Evolutionary conservation across 2,888 invertebrate genomes (phyloP).

Genomic region (Mythimna lalbum): DNA sequence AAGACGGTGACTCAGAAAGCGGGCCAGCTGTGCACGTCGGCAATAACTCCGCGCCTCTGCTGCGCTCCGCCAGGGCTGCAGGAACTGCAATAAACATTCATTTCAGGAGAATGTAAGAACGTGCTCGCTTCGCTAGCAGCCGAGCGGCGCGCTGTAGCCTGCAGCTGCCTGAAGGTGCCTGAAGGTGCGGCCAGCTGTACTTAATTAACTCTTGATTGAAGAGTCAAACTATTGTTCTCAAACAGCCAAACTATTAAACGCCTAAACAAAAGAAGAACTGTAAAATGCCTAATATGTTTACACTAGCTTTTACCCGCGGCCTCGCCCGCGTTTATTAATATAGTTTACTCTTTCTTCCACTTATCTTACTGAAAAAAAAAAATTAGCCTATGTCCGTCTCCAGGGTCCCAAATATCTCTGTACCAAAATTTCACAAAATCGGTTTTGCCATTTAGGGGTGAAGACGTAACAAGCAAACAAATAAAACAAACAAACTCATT

Average conservation of each 20-base stretch:
- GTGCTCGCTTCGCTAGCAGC: background rate
- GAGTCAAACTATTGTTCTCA: conserved; percentile 15
- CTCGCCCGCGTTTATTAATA: no score
- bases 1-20: conserved; percentile 4
- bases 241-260: background rate
- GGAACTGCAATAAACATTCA: conserved; percentile 30
- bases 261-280: background rate
- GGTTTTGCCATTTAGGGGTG: no score
- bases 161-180: background rate
- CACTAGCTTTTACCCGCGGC: no score
- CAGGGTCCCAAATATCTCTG: no score
- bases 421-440: no score
- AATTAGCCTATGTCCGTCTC: no score
- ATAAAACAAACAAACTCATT: no score
- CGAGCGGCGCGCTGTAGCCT: background rate
- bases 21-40: conserved; percentile 40
- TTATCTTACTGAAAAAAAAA: no score
- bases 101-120: conserved; percentile 30
- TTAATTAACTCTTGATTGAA: no score
- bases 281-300: background rate
- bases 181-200: background rate
- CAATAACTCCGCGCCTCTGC: conserved; percentile 34
- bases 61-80: conserved; percentile 39
- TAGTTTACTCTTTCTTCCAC: no score
- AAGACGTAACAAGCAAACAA: no score